phyloP scores from a whole-genome alignment of 64 coral and sea anemone genomes.

The Stichodactyla helianthus region DNA sequence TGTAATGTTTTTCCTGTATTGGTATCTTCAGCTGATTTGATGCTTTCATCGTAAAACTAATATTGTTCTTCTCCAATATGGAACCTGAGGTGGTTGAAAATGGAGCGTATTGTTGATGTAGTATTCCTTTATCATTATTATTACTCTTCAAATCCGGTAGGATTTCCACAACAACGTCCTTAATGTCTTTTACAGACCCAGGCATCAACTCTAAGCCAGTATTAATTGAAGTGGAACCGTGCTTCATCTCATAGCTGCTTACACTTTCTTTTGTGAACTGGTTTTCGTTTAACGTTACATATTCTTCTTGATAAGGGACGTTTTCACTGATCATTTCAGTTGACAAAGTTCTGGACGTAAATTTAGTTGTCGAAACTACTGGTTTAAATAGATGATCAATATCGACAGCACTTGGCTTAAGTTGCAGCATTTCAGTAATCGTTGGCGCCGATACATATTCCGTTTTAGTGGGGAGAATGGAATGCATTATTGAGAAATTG shows the following conservation, averaged over 20 bases:
- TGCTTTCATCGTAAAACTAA: background rate
- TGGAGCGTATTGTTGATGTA: background rate
- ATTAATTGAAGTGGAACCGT: background rate
- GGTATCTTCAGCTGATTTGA: background rate
- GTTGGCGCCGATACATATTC: background rate
- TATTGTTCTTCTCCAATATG: background rate
- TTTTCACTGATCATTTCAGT: background rate
- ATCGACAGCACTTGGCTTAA: background rate
- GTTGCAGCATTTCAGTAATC: background rate
- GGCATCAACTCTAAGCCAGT: background rate
- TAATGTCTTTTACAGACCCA: background rate
- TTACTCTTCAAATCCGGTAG: background rate
- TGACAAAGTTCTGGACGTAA: background rate
- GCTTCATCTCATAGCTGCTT: background rate
- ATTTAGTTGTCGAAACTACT: background rate
- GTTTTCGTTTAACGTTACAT: background rate
- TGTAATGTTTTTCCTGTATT: background rate
- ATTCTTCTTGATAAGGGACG: background rate
- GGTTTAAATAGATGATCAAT: too few species aligned
- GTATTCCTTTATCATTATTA: background rate
- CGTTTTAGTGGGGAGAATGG: background rate
- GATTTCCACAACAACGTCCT: background rate
- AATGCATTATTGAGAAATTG: background rate
- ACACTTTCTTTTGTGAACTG: background rate
- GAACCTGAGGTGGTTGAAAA: background rate